Evolutionary conservation across 2,113 vertebrate species (phyloP).

Genomic region (Phrynosoma blainvillii): DNA sequence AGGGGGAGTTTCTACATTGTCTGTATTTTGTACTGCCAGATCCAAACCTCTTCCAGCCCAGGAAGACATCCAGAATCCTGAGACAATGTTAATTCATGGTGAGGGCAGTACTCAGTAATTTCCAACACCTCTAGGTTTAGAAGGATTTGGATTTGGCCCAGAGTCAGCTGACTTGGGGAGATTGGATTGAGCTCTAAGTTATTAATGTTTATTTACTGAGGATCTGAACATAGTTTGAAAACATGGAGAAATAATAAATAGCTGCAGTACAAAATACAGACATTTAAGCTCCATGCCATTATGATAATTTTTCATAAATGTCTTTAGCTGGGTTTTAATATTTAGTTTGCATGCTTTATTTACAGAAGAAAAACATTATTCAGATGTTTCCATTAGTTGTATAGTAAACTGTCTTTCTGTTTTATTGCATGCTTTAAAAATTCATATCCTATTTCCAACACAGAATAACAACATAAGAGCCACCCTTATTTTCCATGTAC

Average conservation of each 20-base stretch:
- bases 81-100: no score
- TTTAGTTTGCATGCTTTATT: constrained; percentile 4
- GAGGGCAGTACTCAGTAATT: no score
- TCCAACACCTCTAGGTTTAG: no score
- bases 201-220: background rate
- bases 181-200: background rate
- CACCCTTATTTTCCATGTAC: constrained; percentile 34
- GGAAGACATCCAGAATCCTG: no score
- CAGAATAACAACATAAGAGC: constrained; percentile 10
- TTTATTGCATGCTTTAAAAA: constrained; percentile 1
- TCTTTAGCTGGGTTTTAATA: background rate
- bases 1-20: no score
- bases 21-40: no score
- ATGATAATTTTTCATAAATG: background rate
- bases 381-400: background rate
- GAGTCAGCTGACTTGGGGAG: no score
- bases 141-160: no score
- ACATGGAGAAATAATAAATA: background rate
- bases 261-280: background rate
- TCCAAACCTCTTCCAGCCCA: no score
- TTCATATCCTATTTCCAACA: constrained; percentile 2
- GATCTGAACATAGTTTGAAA: background rate
- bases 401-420: background rate
- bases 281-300: background rate
- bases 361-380: background rate